phyloP scores from a whole-genome alignment of 2,888 invertebrate genomes.

The Xestia c-nigrum region DNA sequence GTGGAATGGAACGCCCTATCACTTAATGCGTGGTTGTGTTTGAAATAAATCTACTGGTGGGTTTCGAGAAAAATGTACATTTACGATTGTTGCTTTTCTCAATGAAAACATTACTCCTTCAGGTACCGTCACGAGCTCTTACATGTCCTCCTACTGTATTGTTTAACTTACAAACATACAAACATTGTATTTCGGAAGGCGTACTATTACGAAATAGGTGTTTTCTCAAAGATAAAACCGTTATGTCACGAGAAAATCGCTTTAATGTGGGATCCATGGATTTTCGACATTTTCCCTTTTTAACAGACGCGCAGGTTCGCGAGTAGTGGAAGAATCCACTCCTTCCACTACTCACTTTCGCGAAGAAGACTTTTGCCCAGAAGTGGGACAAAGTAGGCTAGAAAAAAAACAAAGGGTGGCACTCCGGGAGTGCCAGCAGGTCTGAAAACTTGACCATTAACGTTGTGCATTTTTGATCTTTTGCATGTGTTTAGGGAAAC shows the following conservation, averaged over 20 bases:
- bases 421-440: no score
- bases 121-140: neutral
- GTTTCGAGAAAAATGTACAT: neutral
- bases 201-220: neutral
- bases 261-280: neutral
- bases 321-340: no score
- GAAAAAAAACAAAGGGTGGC: no score
- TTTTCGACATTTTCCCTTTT: no score
- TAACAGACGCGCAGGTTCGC: no score
- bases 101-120: neutral
- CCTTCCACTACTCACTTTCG: no score
- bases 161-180: neutral
- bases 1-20: constrained; percentile 29
- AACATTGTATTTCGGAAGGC: neutral
- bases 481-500: no score
- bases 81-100: neutral
- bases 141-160: neutral
- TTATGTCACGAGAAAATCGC: neutral
- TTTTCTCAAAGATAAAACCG: neutral
- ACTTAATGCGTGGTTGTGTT: constrained; percentile 22
- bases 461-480: no score
- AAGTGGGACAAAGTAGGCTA: no score
- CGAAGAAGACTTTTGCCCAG: no score
- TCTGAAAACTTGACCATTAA: no score
- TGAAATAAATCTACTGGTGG: constrained; percentile 22